Base-by-base conservation (phyloP, 2,797 vertebrate species). In the Myioborus melanocephalus region DNA sequence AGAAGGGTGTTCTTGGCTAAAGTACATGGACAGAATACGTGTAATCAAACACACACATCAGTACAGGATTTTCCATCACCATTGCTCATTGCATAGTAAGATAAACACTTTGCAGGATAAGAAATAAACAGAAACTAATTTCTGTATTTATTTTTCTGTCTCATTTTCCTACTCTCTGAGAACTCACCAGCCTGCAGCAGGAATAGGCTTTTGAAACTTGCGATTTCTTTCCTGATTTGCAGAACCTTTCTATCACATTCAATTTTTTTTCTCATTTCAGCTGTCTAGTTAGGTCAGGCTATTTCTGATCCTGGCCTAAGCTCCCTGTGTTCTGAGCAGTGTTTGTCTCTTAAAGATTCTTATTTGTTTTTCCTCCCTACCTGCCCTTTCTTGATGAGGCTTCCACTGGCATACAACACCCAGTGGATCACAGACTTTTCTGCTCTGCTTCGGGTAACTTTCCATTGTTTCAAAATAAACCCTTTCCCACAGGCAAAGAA, bases 391-490 rank as follows among this genome's bases (percentile, higher is more conserved):
- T 64, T 53, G 13, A 57, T 69, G 76, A 88, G 37, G 22, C 11
- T 87, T 88, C 68, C 24, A 61, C 35, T 0, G 6, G 15, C 2
- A 2, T 39, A 55, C 6, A 89, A 75, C 50, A 88, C 78, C 71
- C 84, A 86, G 49, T 0, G 35, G 87, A 89, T 64, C 83, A 68
- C 18, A 64, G 57, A 47, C 61, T 66, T 60, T 64, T 71, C 41
- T 77, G 12, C 64, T 92, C 41, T 57, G 34, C 46, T 94, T 81
- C 10, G 11, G n/a, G 61, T 86, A 94, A 81, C 76, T 94, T 94
- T 90, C 89, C 52, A 28, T 63, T 91, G 72, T 81, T 96, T 94
- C 69, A 65, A 73, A 94, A 94, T 49, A 94, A 94, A 90, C 46
- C 84, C 46, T 84, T 84, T 90, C 93, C 94, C 23, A 83, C 30